Conservation (phyloP, 2,113 vertebrate species). For the Stegostoma tigrinum region DNA sequence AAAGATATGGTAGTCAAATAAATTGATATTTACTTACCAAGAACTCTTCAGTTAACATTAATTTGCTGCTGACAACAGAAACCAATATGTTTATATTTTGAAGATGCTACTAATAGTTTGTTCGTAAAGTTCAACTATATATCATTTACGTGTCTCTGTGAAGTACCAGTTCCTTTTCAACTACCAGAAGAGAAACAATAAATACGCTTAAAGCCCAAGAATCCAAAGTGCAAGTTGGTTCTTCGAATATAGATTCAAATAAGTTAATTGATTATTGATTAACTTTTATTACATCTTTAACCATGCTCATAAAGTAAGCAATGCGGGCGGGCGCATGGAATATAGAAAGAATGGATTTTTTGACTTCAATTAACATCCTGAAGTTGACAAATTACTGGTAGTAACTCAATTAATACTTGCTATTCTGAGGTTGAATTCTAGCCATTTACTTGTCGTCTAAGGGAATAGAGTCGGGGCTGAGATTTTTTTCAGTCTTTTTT, state of each 20-base stretch:
- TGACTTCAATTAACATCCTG: not conserved
- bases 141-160: not conserved
- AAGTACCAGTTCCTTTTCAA: not conserved
- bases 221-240: not conserved
- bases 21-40: not conserved
- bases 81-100: not conserved
- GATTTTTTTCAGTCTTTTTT: not conserved
- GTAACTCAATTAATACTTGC: not conserved
- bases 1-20: not conserved
- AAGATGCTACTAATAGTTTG: not conserved
- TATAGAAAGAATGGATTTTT: not conserved
- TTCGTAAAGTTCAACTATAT: no score
- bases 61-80: not conserved
- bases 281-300: constrained; percentile 7
- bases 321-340: not conserved
- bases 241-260: not conserved
- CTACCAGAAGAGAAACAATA: not conserved
- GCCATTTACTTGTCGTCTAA: not conserved
- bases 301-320: not conserved
- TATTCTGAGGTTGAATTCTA: not conserved
- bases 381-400: not conserved
- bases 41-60: not conserved
- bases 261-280: not conserved
- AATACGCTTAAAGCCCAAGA: not conserved
- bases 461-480: not conserved